Conservation (phyloP, 2,797 vertebrate genomes). For the Chaenodraco wilsoni region DNA sequence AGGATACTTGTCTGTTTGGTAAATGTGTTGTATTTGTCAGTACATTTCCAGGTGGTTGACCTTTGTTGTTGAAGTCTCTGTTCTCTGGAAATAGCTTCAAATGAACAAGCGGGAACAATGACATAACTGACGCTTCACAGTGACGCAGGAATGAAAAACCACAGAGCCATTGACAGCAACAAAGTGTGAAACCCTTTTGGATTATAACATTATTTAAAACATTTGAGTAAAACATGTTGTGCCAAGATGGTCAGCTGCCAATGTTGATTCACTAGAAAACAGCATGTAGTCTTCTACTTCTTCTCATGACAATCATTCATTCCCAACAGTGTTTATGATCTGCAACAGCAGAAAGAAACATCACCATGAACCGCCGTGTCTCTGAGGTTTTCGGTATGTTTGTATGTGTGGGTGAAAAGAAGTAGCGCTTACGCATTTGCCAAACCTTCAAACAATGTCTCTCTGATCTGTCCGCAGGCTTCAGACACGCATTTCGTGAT, state of each 20-base stretch:
- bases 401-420: slow-evolving; percentile 49
- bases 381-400: slow-evolving; percentile 23
- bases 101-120: slow-evolving; percentile 14
- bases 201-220: not conserved
- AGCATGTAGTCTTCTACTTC: not conserved
- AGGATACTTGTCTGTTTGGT: slow-evolving; percentile 8
- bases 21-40: not conserved
- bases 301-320: slow-evolving; percentile 1
- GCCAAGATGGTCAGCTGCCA: not conserved
- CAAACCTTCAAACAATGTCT: slow-evolving; percentile 59
- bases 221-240: not conserved
- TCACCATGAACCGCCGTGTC: slow-evolving; percentile 13
- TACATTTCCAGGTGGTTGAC: slow-evolving; percentile 9
- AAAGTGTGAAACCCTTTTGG: not conserved
- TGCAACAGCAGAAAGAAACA: slow-evolving; percentile 3
- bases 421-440: slow-evolving; percentile 36
- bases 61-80: not conserved
- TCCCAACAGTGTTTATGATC: slow-evolving; percentile 9
- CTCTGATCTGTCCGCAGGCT: slow-evolving; percentile 39
- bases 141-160: slow-evolving; percentile 44
- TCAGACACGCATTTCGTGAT: slow-evolving; percentile 50
- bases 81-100: slow-evolving; percentile 46
- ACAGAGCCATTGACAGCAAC: slow-evolving; percentile 5
- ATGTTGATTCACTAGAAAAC: not conserved
- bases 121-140: slow-evolving; percentile 18